Evolutionary conservation across 2,797 vertebrate species (phyloP).

Genomic region (Hemibagrus guttatus): DNA sequence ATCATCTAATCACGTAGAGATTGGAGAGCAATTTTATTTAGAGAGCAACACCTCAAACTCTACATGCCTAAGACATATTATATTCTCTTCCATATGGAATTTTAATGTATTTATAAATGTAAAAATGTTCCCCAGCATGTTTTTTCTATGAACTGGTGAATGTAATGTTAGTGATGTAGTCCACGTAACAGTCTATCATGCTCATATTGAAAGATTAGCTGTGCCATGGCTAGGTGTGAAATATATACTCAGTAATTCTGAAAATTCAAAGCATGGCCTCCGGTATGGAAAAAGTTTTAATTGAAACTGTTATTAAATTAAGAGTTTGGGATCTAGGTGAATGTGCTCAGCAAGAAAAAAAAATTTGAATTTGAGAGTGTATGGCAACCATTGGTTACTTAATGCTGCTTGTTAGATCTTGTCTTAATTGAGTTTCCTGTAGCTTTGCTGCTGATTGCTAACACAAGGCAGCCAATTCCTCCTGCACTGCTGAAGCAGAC

Average conservation of each 20-base stretch:
- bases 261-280: constrained; percentile 39
- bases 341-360: background rate
- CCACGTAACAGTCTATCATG: constrained; percentile 19
- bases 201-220: constrained; percentile 32
- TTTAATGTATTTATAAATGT: background rate
- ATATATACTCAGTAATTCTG: constrained; percentile 30
- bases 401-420: background rate
- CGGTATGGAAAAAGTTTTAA: constrained; percentile 21
- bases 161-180: constrained; percentile 24
- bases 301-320: background rate
- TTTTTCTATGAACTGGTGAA: background rate
- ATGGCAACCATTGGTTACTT: background rate
- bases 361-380: background rate
- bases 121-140: background rate
- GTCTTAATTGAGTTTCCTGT: background rate
- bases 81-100: background rate
- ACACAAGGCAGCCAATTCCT: background rate
- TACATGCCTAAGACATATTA: background rate
- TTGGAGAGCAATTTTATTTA: background rate
- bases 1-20: background rate
- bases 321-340: background rate
- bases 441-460: background rate
- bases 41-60: background rate
- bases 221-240: constrained; percentile 30
- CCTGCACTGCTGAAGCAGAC: background rate